A percentile compares a stretch with the other conserved stretches of the same genome.
Conservation (phyloP, 92 coral and sea anemone genomes). For the Paramuricea clavata region DNA sequence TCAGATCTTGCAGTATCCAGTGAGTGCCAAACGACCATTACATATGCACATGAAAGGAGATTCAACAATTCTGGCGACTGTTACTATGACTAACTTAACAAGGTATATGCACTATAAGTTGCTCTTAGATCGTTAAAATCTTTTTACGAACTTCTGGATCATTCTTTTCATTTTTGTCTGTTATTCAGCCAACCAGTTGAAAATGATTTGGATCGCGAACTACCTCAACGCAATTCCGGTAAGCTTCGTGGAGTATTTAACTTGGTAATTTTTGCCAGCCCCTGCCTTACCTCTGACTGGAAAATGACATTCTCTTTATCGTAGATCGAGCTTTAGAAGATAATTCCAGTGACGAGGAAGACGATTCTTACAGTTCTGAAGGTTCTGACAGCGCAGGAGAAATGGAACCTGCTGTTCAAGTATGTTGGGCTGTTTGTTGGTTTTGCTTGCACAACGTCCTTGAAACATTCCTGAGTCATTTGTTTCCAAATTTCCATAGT, state of each 20-base stretch:
- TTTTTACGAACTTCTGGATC: no score
- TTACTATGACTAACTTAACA: slow-evolving; percentile 91
- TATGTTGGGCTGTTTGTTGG: no score
- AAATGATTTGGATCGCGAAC: slow-evolving; percentile 75
- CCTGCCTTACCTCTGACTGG: neutral
- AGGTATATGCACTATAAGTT: no score
- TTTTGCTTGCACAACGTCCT: neutral
- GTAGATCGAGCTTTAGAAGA: slow-evolving; percentile 78
- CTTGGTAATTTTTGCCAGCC: no score
- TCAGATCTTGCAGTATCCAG: slow-evolving; percentile 87
- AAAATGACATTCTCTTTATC: neutral
- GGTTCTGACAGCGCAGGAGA: slow-evolving; percentile 96
- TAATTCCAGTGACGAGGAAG: slow-evolving; percentile 95
- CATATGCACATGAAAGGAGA: slow-evolving; percentile 88
- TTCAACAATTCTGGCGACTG: slow-evolving; percentile 81
- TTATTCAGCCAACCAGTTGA: slow-evolving; percentile 91
- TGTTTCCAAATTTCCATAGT: no score
- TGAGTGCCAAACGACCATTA: slow-evolving; percentile 82
- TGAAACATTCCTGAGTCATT: no score
- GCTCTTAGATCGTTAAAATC: no score
- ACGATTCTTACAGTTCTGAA: slow-evolving; percentile 90
- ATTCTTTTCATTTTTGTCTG: neutral
- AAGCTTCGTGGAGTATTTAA: no score
- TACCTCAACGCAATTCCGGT: slow-evolving; percentile 64
- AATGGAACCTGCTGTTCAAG: slow-evolving; percentile 67